Evolutionary conservation across 1,140 invertebrate species (phyloP), one percentile per base, ranked within the genome.

Genomic region (Leptopilina clavipes): DNA sequence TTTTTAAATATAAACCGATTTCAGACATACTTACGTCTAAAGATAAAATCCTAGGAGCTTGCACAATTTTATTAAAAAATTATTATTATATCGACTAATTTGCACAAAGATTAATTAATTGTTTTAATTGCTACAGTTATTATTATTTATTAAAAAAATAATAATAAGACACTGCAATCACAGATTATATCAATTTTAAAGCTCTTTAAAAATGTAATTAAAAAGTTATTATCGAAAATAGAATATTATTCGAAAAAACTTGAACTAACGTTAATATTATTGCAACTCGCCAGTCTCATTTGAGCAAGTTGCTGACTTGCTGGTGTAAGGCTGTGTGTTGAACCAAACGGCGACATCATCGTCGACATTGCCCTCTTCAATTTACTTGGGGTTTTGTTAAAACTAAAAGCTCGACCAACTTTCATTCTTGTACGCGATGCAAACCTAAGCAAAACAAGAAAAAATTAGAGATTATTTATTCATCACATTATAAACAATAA

Each of bases 381-480:
- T 90, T 97, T 97, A 71, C 95, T 96, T 19, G 97, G 97, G 7
- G 97, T 98, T 90, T 97, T 97, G 89, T 97, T 98, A 88, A 98
- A 97, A 73, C 97, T 98, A 84, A 98, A 95, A 73, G 97, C 97
- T 81, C 97, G 92, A 70, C 96, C 96, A 19, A 99, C 96, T 92
- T 97, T 97, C 83, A 96, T 93, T 78, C 94, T 92, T 12, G 96
- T 97, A 79, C 94, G 93, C 44, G 94, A 94, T 11, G 95, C 95
- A 88, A 96, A 95, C 87, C 95, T 96, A 75, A 65, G 85, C 78
- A 76, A 75, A 65, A 86, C 78, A 76, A n/a, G 85, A 79, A 81
- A 84, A 83, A 48, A 75, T n/a, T n/a, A n/a, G 3, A n/a, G 25
- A 25, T 25, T 71, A 31, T 71, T 25, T 3, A 52, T 25, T 43